These are phyloP conservation scores for Apotomis turbidana DNA, from an alignment of 2,888 invertebrate genomes.

Conservation along the genomic window DNA sequence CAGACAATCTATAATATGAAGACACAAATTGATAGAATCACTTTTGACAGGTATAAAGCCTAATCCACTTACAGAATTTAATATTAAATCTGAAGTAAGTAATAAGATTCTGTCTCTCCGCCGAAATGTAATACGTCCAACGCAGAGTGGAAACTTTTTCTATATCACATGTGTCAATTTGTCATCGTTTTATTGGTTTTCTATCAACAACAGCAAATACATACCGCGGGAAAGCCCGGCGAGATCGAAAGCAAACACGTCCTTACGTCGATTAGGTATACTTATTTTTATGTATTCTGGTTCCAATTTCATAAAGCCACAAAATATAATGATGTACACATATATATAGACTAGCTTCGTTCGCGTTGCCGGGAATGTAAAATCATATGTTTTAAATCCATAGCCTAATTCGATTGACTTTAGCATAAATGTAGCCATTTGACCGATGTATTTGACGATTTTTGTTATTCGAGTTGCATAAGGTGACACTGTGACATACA, in stretches of 20 bases:
- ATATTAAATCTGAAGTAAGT: background rate
- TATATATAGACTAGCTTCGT: background rate
- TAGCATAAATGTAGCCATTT: too few relatives aligned
- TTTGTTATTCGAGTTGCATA: too few relatives aligned
- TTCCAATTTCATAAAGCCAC: background rate
- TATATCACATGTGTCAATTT: conserved; percentile 24
- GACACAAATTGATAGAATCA: background rate
- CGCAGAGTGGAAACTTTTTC: conserved; percentile 25
- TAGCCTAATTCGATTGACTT: too few relatives aligned
- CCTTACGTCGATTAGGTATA: background rate
- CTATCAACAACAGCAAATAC: conserved; percentile 38
- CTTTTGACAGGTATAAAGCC: background rate
- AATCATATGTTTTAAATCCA: too few relatives aligned
- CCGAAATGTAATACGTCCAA: background rate
- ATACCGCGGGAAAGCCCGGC: conserved; percentile 14
- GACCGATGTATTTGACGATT: too few relatives aligned
- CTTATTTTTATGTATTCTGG: conserved; percentile 10
- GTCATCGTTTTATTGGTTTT: conserved; percentile 35
- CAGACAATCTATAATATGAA: background rate
- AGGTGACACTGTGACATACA: too few relatives aligned
- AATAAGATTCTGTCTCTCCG: conserved; percentile 4
- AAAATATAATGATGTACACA: background rate
- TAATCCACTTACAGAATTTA: background rate
- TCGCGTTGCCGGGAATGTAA: too few relatives aligned
- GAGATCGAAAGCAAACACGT: conserved; percentile 35